phyloP scores from a whole-genome alignment of 2,113 vertebrate genomes.

The Pardalotus punctatus region DNA sequence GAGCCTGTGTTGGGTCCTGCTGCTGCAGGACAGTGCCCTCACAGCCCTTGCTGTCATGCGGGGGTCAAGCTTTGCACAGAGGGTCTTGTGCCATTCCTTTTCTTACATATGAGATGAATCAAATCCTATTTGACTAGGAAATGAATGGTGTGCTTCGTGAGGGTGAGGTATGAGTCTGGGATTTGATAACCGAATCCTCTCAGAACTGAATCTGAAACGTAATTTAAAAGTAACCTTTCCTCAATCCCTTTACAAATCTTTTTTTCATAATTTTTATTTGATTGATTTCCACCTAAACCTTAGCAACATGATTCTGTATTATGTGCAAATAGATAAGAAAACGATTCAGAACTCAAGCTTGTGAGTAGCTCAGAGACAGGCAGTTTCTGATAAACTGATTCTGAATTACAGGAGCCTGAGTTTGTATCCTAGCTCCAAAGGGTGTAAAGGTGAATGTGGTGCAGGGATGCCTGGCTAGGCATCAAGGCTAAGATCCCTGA shows the following conservation, averaged over 20 bases:
- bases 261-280: constrained; percentile 63
- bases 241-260: constrained; percentile 63
- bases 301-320: constrained; percentile 38
- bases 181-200: constrained; percentile 68
- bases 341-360: constrained; percentile 8
- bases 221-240: constrained; percentile 67
- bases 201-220: constrained; percentile 56
- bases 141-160: constrained; percentile 31
- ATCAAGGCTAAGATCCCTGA: not conserved
- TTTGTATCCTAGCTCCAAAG: not conserved
- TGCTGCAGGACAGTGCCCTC: not conserved
- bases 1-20: not conserved
- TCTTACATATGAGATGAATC: constrained; percentile 13
- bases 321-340: constrained; percentile 55
- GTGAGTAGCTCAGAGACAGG: not conserved
- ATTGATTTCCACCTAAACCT: constrained; percentile 53
- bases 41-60: rapidly evolving
- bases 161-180: constrained; percentile 54
- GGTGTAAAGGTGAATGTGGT: not conserved
- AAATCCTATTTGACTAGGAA: constrained; percentile 56
- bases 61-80: not conserved
- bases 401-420: not conserved
- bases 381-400: constrained; percentile 11
- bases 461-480: not conserved
- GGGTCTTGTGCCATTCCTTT: not conserved